Evolutionary conservation across 2,797 vertebrate species (phyloP).

Genomic region (Oreonectes daqikongensis): DNA sequence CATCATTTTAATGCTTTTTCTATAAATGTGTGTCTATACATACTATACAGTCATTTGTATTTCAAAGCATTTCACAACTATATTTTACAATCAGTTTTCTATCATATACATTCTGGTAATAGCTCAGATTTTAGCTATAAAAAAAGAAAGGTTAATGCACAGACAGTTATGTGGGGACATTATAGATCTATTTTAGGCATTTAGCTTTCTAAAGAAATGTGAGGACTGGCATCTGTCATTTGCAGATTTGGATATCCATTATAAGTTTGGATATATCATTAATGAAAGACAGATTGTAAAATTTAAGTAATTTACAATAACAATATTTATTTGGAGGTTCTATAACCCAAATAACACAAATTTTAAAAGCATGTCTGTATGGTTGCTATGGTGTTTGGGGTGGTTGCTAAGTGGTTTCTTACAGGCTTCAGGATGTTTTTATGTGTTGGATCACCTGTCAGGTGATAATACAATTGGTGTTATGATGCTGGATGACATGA

Average conservation of each 20-base stretch:
- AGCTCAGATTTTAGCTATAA: background rate
- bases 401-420: background rate
- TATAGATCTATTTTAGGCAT: too few species aligned
- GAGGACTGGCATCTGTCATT: background rate
- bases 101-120: background rate
- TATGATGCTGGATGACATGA: too few species aligned
- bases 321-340: background rate
- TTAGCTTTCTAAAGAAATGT: too few species aligned
- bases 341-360: background rate
- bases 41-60: too few species aligned
- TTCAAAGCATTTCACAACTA: too few species aligned
- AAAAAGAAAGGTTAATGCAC: background rate
- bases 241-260: slow-evolving; percentile 4
- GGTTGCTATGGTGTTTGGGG: background rate
- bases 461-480: background rate
- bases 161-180: too few species aligned
- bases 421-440: background rate
- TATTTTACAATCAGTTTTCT: background rate
- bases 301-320: too few species aligned
- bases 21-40: background rate
- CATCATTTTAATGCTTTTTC: background rate
- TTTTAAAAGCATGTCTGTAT: background rate
- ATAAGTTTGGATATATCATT: too few species aligned
- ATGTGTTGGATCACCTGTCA: background rate
- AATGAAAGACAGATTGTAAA: background rate